phyloP scores from a whole-genome alignment of 2,888 invertebrate species.

The Hirtodrosophila trivittata region DNA sequence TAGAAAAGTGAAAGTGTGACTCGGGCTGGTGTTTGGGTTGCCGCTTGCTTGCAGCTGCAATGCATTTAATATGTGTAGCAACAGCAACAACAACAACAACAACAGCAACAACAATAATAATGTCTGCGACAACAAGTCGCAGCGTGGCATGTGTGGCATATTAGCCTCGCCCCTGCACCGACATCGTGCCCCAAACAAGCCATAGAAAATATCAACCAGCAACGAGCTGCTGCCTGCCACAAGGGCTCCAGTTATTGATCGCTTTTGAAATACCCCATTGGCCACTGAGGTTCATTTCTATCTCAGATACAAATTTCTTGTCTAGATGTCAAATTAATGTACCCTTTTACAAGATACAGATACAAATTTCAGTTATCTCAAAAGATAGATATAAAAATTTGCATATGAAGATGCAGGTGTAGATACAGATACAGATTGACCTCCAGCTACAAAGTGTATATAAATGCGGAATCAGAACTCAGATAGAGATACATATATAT shows the following conservation, averaged over 20 bases:
- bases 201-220: constrained; percentile 30
- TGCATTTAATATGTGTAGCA: constrained; percentile 65
- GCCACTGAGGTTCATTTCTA: constrained; percentile 12
- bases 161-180: constrained; percentile 47
- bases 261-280: constrained; percentile 27
- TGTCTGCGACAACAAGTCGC: constrained; percentile 45
- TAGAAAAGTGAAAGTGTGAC: constrained; percentile 70
- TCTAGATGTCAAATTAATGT: too few relatives aligned
- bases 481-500: background rate
- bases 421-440: background rate
- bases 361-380: background rate
- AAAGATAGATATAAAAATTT: background rate
- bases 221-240: constrained; percentile 44
- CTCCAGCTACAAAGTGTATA: too few relatives aligned
- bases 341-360: background rate
- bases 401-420: background rate
- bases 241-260: constrained; percentile 58
- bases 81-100: constrained; percentile 27
- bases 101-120: constrained; percentile 34
- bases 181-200: constrained; percentile 8
- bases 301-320: too few relatives aligned
- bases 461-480: too few relatives aligned
- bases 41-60: constrained; percentile 65
- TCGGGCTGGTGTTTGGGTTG: constrained; percentile 11
- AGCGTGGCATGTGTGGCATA: constrained; percentile 56